Conservation (phyloP, 2,888 invertebrate genomes). For the Eremobia ochroleuca region DNA sequence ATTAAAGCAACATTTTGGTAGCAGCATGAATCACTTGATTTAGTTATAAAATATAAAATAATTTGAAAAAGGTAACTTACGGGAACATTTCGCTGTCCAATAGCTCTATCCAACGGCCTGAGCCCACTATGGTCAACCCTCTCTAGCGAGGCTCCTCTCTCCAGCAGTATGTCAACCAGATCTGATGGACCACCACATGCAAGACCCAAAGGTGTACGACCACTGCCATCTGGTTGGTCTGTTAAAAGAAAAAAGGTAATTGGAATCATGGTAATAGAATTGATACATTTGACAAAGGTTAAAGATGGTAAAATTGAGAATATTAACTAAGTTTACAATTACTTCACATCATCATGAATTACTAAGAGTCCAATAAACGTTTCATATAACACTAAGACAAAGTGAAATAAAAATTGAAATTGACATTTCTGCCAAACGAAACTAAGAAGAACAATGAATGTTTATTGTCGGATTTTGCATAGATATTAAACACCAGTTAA, state of each 20-base stretch:
- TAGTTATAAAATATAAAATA: neutral
- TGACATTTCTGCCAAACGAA: neutral
- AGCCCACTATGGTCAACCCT: slow-evolving; percentile 98
- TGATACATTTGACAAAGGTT: neutral
- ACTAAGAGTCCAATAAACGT: neutral
- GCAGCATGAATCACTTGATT: neutral
- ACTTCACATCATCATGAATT: neutral
- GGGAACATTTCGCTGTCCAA: slow-evolving; percentile 96
- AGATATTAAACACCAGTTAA: neutral
- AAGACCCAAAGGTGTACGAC: slow-evolving; percentile 97
- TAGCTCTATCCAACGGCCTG: slow-evolving; percentile 97
- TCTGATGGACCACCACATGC: slow-evolving; percentile 94
- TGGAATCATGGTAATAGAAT: neutral
- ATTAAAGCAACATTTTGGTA: neutral
- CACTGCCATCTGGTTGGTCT: slow-evolving; percentile 95
- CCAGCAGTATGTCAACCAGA: slow-evolving; percentile 95
- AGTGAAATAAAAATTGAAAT: neutral
- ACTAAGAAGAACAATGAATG: neutral
- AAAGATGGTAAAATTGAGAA: neutral
- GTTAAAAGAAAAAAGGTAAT: slow-evolving; percentile 28
- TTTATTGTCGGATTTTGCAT: neutral
- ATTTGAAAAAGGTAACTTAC: slow-evolving; percentile 73
- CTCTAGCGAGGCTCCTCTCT: slow-evolving; percentile 97
- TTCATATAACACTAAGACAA: neutral
- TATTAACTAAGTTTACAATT: neutral